Base-by-base conservation (phyloP, 2,113 vertebrate species). In the Silurus glanis region DNA sequence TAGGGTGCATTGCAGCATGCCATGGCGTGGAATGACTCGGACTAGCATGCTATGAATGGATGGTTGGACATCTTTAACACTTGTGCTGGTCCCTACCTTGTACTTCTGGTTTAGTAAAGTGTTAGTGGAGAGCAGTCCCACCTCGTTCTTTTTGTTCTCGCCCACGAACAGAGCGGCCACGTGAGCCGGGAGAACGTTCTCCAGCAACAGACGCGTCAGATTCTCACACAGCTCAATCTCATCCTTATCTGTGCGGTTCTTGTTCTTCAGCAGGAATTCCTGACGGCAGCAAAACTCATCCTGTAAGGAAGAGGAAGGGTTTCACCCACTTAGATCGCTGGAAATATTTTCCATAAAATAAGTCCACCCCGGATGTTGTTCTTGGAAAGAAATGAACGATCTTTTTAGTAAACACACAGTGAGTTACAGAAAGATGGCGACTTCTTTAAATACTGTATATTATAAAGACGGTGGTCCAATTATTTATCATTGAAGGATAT, bases 171-270 rank as follows among this genome's bases (percentile, higher is more conserved):
- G 96, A 0, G 96, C 93, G 0, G 98, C 98, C 75, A 99, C 98
- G 0, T 99, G 98, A 6, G 97, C 97, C 0, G 98, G 98, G 88
- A 99, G 96, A 3, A 99, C 98, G 0, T 99, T 99, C 91, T 99
- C 98, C 92, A 99, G 92, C 78, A 99, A 93, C 9, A 99, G 96
- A 37, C 97, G 97, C 90, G 99, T 99, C 80, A 99, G 95, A 0
- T 98, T 99, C 94, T 99, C 98, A 94, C 98, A 96, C 0, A 98
- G 99, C 92, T 99, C 98, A 61, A 99, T 97, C 88, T 99, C 97
- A 7, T 99, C 98, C 0, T 97, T 96, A 62, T 99, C 97, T 17
- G 96, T 97, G 91, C 94, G 96, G 92, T 99, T 98, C 92, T 99
- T 99, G 86, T 96, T 97, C 93, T 99, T 99, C 91, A 97, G 96